These are phyloP conservation scores for Heliopora coerulea DNA, from an alignment of 92 coral and sea anemone species.

Conservation along the genomic window DNA sequence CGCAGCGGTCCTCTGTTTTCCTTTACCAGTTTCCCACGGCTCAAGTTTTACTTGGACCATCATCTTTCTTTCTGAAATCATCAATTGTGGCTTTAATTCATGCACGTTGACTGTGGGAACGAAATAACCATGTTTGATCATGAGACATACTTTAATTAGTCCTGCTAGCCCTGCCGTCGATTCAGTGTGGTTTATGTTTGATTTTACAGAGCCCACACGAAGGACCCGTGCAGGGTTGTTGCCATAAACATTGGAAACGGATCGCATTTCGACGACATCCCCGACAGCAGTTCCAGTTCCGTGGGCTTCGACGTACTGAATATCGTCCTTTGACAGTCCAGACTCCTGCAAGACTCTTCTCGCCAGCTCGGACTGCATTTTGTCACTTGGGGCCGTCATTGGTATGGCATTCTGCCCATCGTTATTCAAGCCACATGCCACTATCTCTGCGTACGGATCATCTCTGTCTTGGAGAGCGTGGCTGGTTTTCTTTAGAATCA, in stretches of 20 bases:
- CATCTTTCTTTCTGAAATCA: constrained; percentile 64
- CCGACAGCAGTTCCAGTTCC: constrained; percentile 91
- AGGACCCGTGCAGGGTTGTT: constrained; percentile 45
- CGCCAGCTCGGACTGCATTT: constrained; percentile 64
- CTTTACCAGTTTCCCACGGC: constrained; percentile 52
- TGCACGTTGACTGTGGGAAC: constrained; percentile 70
- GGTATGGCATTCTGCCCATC: constrained; percentile 87
- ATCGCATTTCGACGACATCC: constrained; percentile 69
- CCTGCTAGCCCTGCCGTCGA: constrained; percentile 83
- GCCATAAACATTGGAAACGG: constrained; percentile 63
- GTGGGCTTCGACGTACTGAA: constrained; percentile 78
- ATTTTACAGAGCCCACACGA: constrained; percentile 73
- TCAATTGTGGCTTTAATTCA: constrained; percentile 59
- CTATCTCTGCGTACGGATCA: constrained; percentile 65
- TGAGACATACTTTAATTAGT: constrained; percentile 66
- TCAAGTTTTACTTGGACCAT: constrained; percentile 62
- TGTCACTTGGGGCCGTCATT: constrained; percentile 79
- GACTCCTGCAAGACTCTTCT: constrained; percentile 60
- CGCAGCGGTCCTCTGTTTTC: constrained; percentile 68
- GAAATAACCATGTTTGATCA: constrained; percentile 61
- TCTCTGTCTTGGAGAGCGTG: constrained; percentile 56
- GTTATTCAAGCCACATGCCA: constrained; percentile 83
- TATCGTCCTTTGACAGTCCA: constrained; percentile 52
- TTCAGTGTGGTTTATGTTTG: constrained; percentile 85
- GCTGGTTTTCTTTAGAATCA: constrained; percentile 59